phyloP scores from a whole-genome alignment of 2,797 vertebrate genomes.

The Coilia nasus region DNA sequence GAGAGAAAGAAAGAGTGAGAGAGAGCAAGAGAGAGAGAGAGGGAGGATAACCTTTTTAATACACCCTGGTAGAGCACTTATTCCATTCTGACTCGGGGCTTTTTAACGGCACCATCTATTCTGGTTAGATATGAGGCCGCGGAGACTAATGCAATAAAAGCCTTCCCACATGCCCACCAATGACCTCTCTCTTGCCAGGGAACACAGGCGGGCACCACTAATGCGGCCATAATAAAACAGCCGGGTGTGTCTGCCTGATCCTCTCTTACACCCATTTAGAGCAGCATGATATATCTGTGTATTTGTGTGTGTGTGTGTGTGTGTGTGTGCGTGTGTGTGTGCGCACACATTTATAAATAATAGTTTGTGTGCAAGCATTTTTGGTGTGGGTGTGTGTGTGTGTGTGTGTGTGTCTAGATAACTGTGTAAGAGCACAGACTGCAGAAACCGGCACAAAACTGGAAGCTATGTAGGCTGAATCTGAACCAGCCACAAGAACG shows the following conservation, averaged over 20 bases:
- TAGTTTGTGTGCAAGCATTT: too few species aligned
- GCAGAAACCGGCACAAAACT: too few species aligned
- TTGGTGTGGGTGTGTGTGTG: too few species aligned
- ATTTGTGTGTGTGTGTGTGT: not conserved
- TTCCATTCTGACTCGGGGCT: not conserved
- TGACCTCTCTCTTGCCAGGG: not conserved
- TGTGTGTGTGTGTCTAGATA: too few species aligned
- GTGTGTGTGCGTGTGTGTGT: not conserved
- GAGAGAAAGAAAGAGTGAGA: too few species aligned
- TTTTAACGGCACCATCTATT: not conserved
- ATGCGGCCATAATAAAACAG: not conserved
- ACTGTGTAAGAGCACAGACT: too few species aligned
- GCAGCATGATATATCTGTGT: not conserved
- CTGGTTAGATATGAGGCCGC: not conserved
- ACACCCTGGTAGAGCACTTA: not conserved
- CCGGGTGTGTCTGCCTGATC: not conserved
- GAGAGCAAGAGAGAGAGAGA: not conserved
- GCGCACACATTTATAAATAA: too few species aligned
- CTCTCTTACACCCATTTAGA: not conserved
- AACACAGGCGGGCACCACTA: not conserved
- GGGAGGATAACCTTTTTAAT: not conserved
- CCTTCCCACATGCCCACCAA: not conserved
- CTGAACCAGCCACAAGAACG: too few species aligned
- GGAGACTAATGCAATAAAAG: not conserved
- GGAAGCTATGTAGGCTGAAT: too few species aligned